Evolutionary conservation across 2,888 invertebrate genomes (phyloP), one percentile per base, ranked within the genome.

Genomic region (Rhamnusium bicolor): DNA sequence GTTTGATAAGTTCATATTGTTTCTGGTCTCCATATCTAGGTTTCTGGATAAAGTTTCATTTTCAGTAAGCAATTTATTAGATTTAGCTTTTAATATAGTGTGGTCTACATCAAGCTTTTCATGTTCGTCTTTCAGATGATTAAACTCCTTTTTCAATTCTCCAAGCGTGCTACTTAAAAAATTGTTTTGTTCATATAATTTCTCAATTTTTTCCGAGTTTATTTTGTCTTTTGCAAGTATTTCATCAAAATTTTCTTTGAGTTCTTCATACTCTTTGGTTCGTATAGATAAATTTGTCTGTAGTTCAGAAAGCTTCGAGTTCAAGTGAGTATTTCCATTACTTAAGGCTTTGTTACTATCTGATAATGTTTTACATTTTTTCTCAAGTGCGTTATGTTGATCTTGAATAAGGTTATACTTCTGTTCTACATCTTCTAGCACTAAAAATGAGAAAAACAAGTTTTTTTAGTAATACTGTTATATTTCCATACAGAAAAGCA

Each of bases 211-310:
- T 16, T 46, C 60, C 8, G 47, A 46, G 1, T 62, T 62, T 47
- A 14, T n/a, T 10, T 49, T 62, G 2, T 27, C 29, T 12, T 58
- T 7, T 18, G 5, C 6, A 32, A 32, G 3, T 12, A 21, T 51
- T 6, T 77, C 70, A 16, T 81, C 75, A n/a, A 82, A 81, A 6
- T 84, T 80, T 21, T 80, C 78, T 5, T 86, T 83, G 19, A 89
- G 76, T 5, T 85, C 79, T 16, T 82, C 78, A 49, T 77, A 70
- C 56, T 76, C 40, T 61, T 47, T 68, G 27, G 27, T 32, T 46
- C 74, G 47, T 21, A 32, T 6, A 46, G 51, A 40, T 10, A 69
- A 16, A 16, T 69, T 51, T 32, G 6, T 46, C 63, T 71, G 40
- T 10, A 76, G 29, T 7, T 21, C 65, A 10, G 72, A 18, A 47